A percentile compares a stretch with the other conserved stretches of the same genome.
These are phyloP conservation scores for Anser cygnoides DNA, from an alignment of 2,113 vertebrate genomes.

Conservation along the genomic window DNA sequence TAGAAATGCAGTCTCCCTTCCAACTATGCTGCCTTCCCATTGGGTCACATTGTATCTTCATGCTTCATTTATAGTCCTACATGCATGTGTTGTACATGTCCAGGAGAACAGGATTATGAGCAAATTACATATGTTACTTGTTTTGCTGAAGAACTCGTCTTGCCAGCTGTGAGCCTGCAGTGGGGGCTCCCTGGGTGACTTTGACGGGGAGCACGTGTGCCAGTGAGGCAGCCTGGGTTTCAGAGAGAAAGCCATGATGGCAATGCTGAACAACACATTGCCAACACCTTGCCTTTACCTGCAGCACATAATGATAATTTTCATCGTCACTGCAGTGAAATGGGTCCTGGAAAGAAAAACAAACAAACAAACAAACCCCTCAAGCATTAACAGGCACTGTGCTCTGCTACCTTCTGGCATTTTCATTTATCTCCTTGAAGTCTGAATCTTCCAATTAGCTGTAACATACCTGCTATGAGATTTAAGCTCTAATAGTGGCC, in stretches of 20 bases:
- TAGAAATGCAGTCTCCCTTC: background rate
- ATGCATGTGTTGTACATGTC: too few species aligned
- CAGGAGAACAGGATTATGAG: background rate
- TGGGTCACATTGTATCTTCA: background rate
- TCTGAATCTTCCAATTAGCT: background rate
- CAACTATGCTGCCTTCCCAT: background rate
- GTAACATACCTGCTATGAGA: background rate
- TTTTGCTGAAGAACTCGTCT: background rate
- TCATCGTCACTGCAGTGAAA: background rate
- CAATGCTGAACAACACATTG: fast-evolving
- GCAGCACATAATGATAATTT: fast-evolving
- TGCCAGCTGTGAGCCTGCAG: background rate
- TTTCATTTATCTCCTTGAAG: background rate
- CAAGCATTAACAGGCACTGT: background rate
- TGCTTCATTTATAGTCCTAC: background rate
- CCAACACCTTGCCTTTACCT: background rate
- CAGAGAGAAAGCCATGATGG: background rate
- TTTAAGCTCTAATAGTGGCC: background rate
- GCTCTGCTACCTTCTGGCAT: background rate
- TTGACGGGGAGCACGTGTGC: background rate
- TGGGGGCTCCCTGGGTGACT: background rate
- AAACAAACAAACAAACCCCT: background rate
- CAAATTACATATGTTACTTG: background rate
- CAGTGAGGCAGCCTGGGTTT: background rate
- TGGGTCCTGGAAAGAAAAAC: background rate